Percentiles rank a stretch among this genome's conserved stretches.
Conservation (phyloP, 1,140 invertebrate species). For the Drosophila biarmipes region DNA sequence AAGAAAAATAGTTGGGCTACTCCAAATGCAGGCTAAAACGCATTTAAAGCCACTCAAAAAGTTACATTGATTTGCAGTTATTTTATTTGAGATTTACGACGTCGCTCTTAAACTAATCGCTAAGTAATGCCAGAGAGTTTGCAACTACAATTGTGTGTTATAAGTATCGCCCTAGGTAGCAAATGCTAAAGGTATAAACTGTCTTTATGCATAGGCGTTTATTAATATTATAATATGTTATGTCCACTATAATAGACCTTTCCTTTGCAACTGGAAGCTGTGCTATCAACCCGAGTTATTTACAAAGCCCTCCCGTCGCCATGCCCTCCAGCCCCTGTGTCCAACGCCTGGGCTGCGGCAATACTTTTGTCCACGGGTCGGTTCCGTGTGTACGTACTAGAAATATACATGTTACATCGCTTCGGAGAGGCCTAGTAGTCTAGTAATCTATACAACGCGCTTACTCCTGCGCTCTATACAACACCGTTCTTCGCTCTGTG, state of each 20-base stretch:
- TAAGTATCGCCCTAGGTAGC: conserved; percentile 27
- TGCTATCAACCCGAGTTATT: conserved; percentile 12
- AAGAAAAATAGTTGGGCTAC: not conserved
- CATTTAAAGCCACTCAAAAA: not conserved
- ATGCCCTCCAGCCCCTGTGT: conserved; percentile 1
- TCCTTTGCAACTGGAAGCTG: conserved; percentile 14
- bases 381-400: not conserved
- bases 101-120: conserved; percentile 13
- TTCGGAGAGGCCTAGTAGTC: conserved; percentile 1
- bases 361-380: conserved; percentile 8
- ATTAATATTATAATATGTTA: conserved; percentile 1
- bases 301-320: conserved; percentile 9
- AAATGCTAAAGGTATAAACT: conserved; percentile 11
- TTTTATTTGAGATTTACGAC: conserved; percentile 32
- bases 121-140: conserved; percentile 9
- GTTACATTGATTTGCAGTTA: conserved; percentile 1
- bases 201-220: conserved; percentile 15
- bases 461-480: conserved; percentile 7
- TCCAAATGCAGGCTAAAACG: too few relatives aligned
- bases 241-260: conserved; percentile 2
- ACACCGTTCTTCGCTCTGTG: not conserved
- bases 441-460: conserved; percentile 9
- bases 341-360: conserved; percentile 4
- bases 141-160: conserved; percentile 25
- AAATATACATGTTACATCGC: conserved; percentile 7